Percentiles rank a stretch among this genome's conserved stretches.
Evolutionary conservation across 2,113 vertebrate species (phyloP).

Genomic region (Leptocoma aspasia): DNA sequence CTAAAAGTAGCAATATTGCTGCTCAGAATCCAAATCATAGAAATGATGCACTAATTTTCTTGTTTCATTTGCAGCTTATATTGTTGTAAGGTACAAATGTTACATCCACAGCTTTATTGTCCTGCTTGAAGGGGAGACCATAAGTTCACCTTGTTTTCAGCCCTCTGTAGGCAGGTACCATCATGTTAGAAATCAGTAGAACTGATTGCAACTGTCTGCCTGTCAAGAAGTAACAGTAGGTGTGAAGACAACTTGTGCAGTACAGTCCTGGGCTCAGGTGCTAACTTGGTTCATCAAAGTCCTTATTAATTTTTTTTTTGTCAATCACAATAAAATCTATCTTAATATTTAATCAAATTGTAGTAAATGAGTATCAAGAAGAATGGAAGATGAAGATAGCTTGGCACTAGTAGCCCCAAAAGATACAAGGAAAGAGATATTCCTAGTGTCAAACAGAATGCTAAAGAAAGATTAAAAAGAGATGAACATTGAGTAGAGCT

Average conservation of each 20-base stretch:
- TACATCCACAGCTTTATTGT: background rate
- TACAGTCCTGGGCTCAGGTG: background rate
- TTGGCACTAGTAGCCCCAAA: background rate
- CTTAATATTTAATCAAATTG: background rate
- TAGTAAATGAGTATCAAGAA: constrained; percentile 6
- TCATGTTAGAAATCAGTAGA: background rate
- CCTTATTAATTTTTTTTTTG: background rate
- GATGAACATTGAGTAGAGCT: background rate
- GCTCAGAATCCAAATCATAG: background rate
- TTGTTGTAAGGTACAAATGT: background rate
- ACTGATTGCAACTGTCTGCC: background rate
- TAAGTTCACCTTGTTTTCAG: background rate
- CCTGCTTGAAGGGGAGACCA: background rate
- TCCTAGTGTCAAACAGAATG: background rate
- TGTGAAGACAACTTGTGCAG: background rate
- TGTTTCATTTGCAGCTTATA: background rate
- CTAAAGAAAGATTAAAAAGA: constrained; percentile 6
- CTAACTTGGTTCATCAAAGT: background rate
- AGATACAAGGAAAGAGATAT: background rate
- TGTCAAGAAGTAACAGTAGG: background rate
- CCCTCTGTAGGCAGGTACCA: background rate
- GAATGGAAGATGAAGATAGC: background rate
- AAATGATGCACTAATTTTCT: background rate
- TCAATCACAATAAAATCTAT: background rate
- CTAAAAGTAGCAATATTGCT: background rate